Conservation (phyloP, 2,797 vertebrate species). For the Danio choprae region DNA sequence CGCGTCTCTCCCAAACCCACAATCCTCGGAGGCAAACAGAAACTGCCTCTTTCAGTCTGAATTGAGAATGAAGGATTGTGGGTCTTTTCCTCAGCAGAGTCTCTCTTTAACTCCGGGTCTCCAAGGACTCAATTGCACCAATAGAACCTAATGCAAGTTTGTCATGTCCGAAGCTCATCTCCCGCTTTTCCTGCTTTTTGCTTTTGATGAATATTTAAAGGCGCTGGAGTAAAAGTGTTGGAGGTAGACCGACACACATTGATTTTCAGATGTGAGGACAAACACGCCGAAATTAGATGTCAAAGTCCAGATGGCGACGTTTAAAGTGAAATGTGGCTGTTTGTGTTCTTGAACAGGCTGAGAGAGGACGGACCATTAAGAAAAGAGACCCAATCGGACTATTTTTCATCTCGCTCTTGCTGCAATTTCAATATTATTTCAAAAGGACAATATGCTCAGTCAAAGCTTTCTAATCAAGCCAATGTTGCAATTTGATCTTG, state of each 20-base stretch:
- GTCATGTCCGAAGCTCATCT: slow-evolving; percentile 47
- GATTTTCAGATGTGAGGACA: slow-evolving; percentile 56
- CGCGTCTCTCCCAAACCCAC: slow-evolving; percentile 23
- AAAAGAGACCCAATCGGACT: background rate
- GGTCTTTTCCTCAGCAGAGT: slow-evolving; percentile 37
- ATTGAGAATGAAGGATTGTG: slow-evolving; percentile 40
- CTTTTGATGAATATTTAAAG: slow-evolving; percentile 68
- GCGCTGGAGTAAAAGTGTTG: slow-evolving; percentile 50
- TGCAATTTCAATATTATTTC: background rate
- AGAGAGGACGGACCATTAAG: slow-evolving; percentile 6
- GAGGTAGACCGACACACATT: slow-evolving; percentile 54
- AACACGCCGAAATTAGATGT: slow-evolving; percentile 54
- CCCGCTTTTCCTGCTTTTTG: slow-evolving; percentile 35
- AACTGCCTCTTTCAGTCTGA: slow-evolving; percentile 36
- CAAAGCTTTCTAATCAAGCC: background rate
- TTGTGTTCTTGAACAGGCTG: slow-evolving; percentile 19
- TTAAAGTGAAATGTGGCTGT: slow-evolving; percentile 59
- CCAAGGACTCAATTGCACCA: slow-evolving; percentile 49
- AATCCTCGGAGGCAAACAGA: slow-evolving; percentile 23
- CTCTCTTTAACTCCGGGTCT: slow-evolving; percentile 39
- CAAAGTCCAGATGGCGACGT: slow-evolving; percentile 47
- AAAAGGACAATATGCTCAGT: background rate
- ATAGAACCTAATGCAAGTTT: slow-evolving; percentile 26
- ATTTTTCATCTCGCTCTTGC: background rate
- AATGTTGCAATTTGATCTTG: background rate